Evolutionary conservation across 1,140 invertebrate genomes (phyloP).

Genomic region (Hestina assimilis): DNA sequence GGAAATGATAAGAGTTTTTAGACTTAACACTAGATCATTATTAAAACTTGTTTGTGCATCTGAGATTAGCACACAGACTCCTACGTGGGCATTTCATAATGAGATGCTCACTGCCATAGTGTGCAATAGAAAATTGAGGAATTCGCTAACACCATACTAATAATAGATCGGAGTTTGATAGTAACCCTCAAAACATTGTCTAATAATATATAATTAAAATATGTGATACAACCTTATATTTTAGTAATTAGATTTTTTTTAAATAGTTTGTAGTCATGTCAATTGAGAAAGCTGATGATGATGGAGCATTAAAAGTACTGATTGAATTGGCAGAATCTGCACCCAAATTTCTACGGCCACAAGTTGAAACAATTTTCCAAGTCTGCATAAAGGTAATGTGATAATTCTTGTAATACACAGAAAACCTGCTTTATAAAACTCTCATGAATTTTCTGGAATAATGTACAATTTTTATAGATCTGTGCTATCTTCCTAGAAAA

Average conservation of each 20-base stretch:
- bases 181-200: slow-evolving; percentile 56
- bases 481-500: no score
- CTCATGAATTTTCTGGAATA: no score
- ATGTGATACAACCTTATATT: neutral
- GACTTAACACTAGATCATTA: no score
- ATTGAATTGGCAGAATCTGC: slow-evolving; percentile 96
- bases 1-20: no score
- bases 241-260: slow-evolving; percentile 19
- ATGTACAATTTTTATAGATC: no score
- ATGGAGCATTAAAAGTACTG: slow-evolving; percentile 92
- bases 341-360: slow-evolving; percentile 94
- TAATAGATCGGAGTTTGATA: slow-evolving; percentile 63
- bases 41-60: neutral
- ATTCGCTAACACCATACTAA: slow-evolving; percentile 62
- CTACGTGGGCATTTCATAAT: slow-evolving; percentile 46
- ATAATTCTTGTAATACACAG: neutral
- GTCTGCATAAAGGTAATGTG: slow-evolving; percentile 91
- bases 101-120: slow-evolving; percentile 48
- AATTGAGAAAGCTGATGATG: slow-evolving; percentile 91
- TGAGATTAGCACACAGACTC: slow-evolving; percentile 47
- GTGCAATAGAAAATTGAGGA: slow-evolving; percentile 52
- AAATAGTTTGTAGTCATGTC: slow-evolving; percentile 87
- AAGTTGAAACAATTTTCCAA: slow-evolving; percentile 92
- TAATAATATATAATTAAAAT: neutral
- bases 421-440: no score